phyloP scores from a whole-genome alignment of 2,113 vertebrate species.

The Apeltes quadracus region DNA sequence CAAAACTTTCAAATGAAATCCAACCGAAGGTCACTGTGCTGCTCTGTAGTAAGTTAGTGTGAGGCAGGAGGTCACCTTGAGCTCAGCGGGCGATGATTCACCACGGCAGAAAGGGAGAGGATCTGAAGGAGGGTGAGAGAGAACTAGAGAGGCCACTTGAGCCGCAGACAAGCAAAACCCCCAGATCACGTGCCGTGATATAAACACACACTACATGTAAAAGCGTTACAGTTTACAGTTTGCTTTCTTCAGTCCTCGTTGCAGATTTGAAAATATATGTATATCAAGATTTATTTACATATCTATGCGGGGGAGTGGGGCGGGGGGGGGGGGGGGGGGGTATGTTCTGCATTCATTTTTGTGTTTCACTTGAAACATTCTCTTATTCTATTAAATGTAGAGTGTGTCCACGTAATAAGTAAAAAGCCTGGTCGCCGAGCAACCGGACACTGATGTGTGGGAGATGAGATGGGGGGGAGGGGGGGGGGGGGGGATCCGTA shows the following conservation, averaged over 20 bases:
- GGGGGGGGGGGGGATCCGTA: too few species aligned
- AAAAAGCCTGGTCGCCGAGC: neutral
- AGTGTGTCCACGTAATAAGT: fast-evolving
- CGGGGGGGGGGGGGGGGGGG: neutral
- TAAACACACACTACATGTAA: neutral
- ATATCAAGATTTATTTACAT: neutral
- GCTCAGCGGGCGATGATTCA: conserved; percentile 52
- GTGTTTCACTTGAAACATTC: neutral
- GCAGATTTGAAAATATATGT: neutral
- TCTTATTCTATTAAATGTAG: too few species aligned
- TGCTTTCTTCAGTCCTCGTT: neutral
- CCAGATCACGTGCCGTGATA: neutral
- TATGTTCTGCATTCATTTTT: neutral
- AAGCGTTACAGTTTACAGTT: neutral
- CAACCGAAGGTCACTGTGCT: conserved; percentile 59
- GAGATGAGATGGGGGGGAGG: neutral
- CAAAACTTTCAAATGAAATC: conserved; percentile 54
- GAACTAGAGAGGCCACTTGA: conserved; percentile 24
- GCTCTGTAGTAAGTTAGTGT: too few species aligned
- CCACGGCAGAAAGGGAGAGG: conserved; percentile 26
- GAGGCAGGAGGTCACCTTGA: conserved; percentile 57
- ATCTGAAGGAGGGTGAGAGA: conserved; percentile 45
- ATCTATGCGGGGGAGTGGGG: neutral
- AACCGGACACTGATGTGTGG: neutral
- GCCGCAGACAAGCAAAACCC: conserved; percentile 25